phyloP scores from a whole-genome alignment of 2,888 invertebrate genomes.

The Norana najaformis region DNA sequence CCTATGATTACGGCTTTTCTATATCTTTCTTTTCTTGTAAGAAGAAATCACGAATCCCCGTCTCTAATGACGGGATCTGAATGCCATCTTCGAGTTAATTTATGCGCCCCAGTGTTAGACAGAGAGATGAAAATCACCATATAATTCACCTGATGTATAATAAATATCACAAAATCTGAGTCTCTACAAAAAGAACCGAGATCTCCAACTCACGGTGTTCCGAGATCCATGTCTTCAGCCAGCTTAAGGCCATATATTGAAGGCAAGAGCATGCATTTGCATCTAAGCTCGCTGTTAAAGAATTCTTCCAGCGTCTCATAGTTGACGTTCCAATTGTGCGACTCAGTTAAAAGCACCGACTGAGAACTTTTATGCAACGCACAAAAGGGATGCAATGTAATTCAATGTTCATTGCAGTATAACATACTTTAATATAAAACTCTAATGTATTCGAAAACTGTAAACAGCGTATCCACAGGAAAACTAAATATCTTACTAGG shows the following conservation, averaged over 20 bases:
- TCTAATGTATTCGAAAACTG: no score
- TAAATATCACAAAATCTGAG: not conserved
- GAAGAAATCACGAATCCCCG: no score
- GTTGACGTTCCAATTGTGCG: not conserved
- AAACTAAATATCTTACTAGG: no score
- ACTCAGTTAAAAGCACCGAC: not conserved
- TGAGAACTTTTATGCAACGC: not conserved
- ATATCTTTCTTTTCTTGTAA: no score
- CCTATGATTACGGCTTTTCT: no score
- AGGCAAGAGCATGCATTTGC: not conserved
- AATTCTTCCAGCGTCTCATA: not conserved
- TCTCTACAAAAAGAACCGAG: not conserved
- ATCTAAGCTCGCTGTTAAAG: not conserved
- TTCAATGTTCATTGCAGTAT: no score
- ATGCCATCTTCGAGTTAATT: no score
- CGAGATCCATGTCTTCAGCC: not conserved
- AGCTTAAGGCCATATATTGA: not conserved
- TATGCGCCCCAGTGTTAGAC: no score
- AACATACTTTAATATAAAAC: no score
- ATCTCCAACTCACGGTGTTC: not conserved
- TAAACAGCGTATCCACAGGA: no score
- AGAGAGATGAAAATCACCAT: no score
- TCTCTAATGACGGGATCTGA: no score
- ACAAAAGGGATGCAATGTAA: not conserved
- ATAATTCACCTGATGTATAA: not conserved